Conservation (phyloP, 2,797 vertebrate species). For the Falco columbarius region DNA sequence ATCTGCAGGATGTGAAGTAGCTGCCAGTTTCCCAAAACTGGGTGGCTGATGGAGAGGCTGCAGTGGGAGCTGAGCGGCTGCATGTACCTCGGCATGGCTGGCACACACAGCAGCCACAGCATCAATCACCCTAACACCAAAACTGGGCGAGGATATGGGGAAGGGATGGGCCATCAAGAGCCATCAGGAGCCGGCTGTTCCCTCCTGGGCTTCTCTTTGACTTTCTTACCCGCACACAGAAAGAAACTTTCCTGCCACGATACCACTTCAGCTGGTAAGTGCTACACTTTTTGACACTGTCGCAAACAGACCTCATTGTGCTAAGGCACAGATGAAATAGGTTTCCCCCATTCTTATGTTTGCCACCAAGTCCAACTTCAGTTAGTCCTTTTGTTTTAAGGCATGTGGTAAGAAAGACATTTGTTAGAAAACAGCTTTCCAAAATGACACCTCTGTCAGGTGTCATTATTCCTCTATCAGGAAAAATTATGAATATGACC, state of each 20-base stretch:
- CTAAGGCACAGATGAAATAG: neutral
- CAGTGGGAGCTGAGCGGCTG: neutral
- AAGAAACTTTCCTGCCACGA: neutral
- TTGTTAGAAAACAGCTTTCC: neutral
- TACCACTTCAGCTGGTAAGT: neutral
- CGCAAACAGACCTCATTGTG: neutral
- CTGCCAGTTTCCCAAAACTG: neutral
- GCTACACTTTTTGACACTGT: neutral
- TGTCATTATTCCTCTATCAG: neutral
- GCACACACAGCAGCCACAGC: neutral
- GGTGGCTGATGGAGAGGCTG: neutral
- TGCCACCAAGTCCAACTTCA: neutral
- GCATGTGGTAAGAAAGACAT: neutral
- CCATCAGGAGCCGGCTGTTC: neutral
- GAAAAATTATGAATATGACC: neutral
- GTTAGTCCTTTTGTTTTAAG: neutral
- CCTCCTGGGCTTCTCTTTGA: neutral
- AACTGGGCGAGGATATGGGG: neutral
- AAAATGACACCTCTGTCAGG: neutral
- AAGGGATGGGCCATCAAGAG: neutral
- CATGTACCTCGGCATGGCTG: rapidly evolving
- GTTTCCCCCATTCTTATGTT: neutral
- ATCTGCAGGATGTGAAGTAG: neutral
- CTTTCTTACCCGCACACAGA: rapidly evolving
- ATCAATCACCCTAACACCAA: rapidly evolving